Percentiles rank a stretch among this genome's conserved stretches.
Conservation (phyloP, 92 coral and sea anemone species). For the Pocillopora grandis region DNA sequence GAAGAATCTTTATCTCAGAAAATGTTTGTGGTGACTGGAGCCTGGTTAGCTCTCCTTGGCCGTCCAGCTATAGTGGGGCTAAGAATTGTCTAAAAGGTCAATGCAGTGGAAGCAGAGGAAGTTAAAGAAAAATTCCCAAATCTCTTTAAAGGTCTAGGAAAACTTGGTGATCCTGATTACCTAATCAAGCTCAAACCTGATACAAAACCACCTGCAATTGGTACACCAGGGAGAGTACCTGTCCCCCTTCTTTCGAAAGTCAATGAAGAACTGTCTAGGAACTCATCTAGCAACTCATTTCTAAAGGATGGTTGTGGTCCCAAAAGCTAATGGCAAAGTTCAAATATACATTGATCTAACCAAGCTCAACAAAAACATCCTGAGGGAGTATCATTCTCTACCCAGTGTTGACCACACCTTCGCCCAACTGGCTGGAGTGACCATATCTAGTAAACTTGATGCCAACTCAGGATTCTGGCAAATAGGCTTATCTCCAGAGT, state of each 20-base stretch:
- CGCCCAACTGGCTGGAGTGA: constrained; percentile 41
- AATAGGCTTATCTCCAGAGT: constrained; percentile 37
- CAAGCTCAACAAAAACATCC: constrained; percentile 30
- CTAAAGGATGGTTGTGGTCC: constrained; percentile 36
- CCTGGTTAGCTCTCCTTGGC: background rate
- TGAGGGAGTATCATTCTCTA: constrained; percentile 44
- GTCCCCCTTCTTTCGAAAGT: constrained; percentile 35
- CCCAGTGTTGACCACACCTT: constrained; percentile 49
- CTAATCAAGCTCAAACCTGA: constrained; percentile 27
- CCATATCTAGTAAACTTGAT: constrained; percentile 48
- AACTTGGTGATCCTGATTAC: constrained; percentile 13
- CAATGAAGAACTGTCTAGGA: constrained; percentile 25
- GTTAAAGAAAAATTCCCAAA: constrained; percentile 21
- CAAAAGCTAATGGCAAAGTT: constrained; percentile 36
- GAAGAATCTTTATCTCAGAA: background rate
- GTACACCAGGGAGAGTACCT: constrained; percentile 27
- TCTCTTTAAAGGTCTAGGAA: constrained; percentile 23
- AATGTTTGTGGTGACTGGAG: constrained; percentile 3
- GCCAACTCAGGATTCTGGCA: constrained; percentile 51
- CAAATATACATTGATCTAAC: constrained; percentile 37
- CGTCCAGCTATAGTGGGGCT: constrained; percentile 30
- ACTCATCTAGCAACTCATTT: constrained; percentile 1
- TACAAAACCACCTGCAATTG: constrained; percentile 12
- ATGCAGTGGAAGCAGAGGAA: constrained; percentile 6
- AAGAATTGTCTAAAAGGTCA: background rate